Base-by-base conservation (phyloP, 2,113 vertebrate genomes). In the Chionis minor region DNA sequence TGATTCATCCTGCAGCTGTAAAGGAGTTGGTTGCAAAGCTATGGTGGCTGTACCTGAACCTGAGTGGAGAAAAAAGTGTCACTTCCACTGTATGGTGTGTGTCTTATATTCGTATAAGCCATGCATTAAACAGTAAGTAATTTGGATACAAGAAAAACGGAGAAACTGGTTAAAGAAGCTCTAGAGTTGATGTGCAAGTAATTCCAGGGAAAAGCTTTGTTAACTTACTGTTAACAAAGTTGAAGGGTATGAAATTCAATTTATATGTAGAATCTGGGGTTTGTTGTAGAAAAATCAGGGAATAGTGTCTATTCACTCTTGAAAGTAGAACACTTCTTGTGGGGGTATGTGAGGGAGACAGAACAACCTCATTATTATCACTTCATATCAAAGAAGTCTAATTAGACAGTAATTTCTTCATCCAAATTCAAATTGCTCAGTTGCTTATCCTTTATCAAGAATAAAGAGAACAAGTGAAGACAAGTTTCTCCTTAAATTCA, bases 31-130 rank as follows among this genome's bases (percentile, higher is more conserved):
- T 8, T 8, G 3, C 40, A 55, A 86, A 86, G 20, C 14, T 47
- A 0, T 14, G n/a, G 44, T 81, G 32, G 12, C 28, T 77, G 3
- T 33, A 21, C 0, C 0, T 73, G 78, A 73, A 35, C 33, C 26
- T 62, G 28, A n/a, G 4, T 77, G 35, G 62, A 69, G 8, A 32
- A 54, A 49, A 67, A 45, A 17, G 9, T 19, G 3, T 67, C 5
- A 3, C 8, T 84, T 79, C 22, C 13, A 51, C 65, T 19, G 2
- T 47, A 11, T 19, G 18, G 2, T 61, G 35, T 45, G 35, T 62
- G 10, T 66, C 47, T 67, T 52, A 6, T 24, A 55, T 47, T 16
- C 32, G 15, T 2, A 0, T 81, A 65, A 86, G 56, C 8, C 26
- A 69, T 0, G 0, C 12, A 9, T 38, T 32, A 72, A 79, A 6